Percentiles rank a stretch among this genome's conserved stretches.
These are phyloP conservation scores for Morone chrysops DNA, from an alignment of 2,113 vertebrate genomes.

Conservation along the genomic window DNA sequence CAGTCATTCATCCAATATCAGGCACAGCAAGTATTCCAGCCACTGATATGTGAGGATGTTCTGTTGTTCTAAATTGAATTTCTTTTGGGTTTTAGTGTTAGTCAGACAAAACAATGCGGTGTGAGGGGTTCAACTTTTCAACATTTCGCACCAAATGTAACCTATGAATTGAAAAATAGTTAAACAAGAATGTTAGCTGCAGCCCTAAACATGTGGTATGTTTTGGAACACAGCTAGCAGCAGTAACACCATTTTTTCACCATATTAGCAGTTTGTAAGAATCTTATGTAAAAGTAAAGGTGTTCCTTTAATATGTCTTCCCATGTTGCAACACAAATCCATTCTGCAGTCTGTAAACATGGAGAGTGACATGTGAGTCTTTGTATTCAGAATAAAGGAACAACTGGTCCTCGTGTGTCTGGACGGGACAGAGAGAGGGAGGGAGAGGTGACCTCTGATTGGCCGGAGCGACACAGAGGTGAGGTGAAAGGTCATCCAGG, in stretches of 20 bases:
- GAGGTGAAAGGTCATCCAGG: slow-evolving; percentile 72
- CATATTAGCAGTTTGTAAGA: neutral
- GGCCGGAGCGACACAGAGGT: slow-evolving; percentile 60
- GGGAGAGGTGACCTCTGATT: slow-evolving; percentile 67
- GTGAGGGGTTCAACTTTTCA: too few relatives aligned
- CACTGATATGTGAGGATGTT: too few relatives aligned
- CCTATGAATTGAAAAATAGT: too few relatives aligned
- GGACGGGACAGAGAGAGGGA: neutral
- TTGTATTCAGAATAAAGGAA: neutral
- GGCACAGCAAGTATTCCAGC: too few relatives aligned
- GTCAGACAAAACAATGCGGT: too few relatives aligned
- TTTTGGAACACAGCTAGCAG: slow-evolving; percentile 9
- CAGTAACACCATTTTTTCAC: neutral
- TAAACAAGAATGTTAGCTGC: too few relatives aligned
- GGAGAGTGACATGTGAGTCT: neutral
- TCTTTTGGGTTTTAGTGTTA: too few relatives aligned
- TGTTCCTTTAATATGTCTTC: neutral
- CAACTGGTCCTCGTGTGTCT: slow-evolving; percentile 3
- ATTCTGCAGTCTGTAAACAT: slow-evolving; percentile 22
- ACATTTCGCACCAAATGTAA: too few relatives aligned
- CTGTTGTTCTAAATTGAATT: too few relatives aligned
- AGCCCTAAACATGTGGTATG: neutral
- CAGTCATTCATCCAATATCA: too few relatives aligned
- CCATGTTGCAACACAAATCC: neutral
- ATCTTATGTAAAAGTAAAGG: neutral